Evolutionary conservation across 2,888 invertebrate genomes (phyloP).

Genomic region (Sepioteuthis lessoniana): DNA sequence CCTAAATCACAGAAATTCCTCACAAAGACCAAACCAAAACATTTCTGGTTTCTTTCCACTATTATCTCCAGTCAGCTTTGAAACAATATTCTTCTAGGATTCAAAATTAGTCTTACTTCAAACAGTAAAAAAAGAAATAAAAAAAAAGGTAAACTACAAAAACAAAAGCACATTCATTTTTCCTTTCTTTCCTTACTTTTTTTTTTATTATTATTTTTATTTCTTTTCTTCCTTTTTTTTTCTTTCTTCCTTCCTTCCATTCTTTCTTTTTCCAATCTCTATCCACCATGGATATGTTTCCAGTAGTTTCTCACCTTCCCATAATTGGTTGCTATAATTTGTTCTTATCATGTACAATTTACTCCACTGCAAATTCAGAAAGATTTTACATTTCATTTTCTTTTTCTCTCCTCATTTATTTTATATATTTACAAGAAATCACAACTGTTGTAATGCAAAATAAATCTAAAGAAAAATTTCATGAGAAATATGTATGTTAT

Average conservation of each 20-base stretch:
- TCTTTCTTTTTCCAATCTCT: not conserved
- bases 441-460: too few species aligned
- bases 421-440: too few species aligned
- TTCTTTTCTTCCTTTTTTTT: not conserved
- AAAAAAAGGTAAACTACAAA: not conserved
- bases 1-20: not conserved
- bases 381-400: too few species aligned
- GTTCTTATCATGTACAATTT: not conserved
- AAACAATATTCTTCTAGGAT: not conserved
- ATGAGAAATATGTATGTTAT: too few species aligned
- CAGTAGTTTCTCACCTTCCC: not conserved
- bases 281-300: not conserved
- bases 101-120: not conserved
- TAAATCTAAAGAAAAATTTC: too few species aligned
- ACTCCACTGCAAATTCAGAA: not conserved
- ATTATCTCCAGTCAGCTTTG: not conserved
- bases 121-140: not conserved
- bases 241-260: not conserved
- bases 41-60: not conserved
- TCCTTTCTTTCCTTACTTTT: not conserved
- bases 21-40: not conserved
- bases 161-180: not conserved
- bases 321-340: not conserved
- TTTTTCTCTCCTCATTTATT: too few species aligned
- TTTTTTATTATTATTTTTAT: not conserved